phyloP scores from a whole-genome alignment of 2,113 vertebrate species.

The Siphamia tubifer region DNA sequence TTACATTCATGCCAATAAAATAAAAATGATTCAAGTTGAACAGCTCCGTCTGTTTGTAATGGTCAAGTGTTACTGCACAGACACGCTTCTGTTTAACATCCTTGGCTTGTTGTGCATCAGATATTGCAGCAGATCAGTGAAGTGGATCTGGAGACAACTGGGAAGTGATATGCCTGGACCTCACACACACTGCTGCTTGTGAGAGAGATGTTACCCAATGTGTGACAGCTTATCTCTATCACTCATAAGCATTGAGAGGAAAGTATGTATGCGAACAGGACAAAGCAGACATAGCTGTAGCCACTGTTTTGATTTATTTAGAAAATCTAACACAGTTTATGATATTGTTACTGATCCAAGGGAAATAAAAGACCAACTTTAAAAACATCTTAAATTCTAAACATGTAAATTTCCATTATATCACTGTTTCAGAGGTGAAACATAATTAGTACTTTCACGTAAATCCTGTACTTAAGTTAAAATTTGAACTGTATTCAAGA shows the following conservation, averaged over 20 bases:
- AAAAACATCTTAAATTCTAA: too few relatives aligned
- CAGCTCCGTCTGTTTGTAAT: conserved; percentile 1
- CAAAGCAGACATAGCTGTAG: conserved; percentile 11
- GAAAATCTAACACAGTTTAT: too few relatives aligned
- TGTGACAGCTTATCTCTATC: conserved; percentile 69
- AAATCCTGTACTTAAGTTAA: too few relatives aligned
- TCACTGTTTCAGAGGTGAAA: too few relatives aligned
- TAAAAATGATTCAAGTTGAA: background rate
- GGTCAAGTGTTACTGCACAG: conserved; percentile 15
- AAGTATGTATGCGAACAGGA: conserved; percentile 30
- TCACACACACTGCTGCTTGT: conserved; percentile 60
- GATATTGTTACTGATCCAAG: too few relatives aligned
- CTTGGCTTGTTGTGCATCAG: conserved; percentile 36
- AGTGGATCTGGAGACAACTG: conserved; percentile 44
- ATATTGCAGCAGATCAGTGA: conserved; percentile 53
- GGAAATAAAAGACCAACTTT: too few relatives aligned
- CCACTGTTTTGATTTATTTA: conserved; percentile 28
- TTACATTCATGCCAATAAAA: background rate
- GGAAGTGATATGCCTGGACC: conserved; percentile 60
- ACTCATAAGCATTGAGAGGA: conserved; percentile 32
- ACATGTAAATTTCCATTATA: too few relatives aligned
- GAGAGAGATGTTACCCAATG: conserved; percentile 43
- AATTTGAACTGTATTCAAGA: too few relatives aligned
- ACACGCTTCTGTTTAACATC: conserved; percentile 46
- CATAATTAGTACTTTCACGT: too few relatives aligned